Evolutionary conservation across 2,888 invertebrate species (phyloP).

Genomic region (Watsonalla binaria): DNA sequence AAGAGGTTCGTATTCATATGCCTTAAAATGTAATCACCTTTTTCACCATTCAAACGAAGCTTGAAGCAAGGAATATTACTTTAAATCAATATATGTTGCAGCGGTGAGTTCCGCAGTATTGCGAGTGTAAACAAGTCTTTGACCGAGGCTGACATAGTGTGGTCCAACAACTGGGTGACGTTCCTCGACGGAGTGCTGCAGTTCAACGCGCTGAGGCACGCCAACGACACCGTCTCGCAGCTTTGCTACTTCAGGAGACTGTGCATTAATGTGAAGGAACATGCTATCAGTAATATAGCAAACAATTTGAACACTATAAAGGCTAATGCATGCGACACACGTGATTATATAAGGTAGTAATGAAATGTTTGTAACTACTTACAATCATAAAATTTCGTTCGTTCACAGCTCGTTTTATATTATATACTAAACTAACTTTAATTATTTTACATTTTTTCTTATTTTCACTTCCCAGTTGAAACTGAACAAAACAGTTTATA

Average conservation of each 20-base stretch:
- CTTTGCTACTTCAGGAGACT: constrained; percentile 67
- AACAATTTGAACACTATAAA: constrained; percentile 11
- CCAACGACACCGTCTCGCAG: constrained; percentile 59
- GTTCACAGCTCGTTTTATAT: too few relatives aligned
- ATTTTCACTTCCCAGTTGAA: too few relatives aligned
- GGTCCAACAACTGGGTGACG: constrained; percentile 88
- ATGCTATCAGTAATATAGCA: constrained; percentile 10
- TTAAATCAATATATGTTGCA: constrained; percentile 13
- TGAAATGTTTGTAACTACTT: neutral
- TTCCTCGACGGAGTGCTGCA: constrained; percentile 43
- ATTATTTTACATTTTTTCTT: too few relatives aligned
- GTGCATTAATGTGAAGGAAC: constrained; percentile 31
- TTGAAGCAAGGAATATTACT: too few relatives aligned
- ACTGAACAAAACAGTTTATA: too few relatives aligned
- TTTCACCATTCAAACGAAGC: too few relatives aligned
- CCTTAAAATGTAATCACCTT: too few relatives aligned
- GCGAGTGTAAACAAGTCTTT: too few relatives aligned
- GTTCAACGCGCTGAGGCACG: too few relatives aligned
- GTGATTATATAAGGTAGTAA: constrained; percentile 21
- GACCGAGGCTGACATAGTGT: constrained; percentile 49
- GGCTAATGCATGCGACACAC: constrained; percentile 11
- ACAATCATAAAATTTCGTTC: too few relatives aligned
- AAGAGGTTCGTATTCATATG: neutral
- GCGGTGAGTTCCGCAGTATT: constrained; percentile 36
- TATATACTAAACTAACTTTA: too few relatives aligned